Conservation (phyloP, 2,797 vertebrate species). For the Limnodromus scolopaceus region DNA sequence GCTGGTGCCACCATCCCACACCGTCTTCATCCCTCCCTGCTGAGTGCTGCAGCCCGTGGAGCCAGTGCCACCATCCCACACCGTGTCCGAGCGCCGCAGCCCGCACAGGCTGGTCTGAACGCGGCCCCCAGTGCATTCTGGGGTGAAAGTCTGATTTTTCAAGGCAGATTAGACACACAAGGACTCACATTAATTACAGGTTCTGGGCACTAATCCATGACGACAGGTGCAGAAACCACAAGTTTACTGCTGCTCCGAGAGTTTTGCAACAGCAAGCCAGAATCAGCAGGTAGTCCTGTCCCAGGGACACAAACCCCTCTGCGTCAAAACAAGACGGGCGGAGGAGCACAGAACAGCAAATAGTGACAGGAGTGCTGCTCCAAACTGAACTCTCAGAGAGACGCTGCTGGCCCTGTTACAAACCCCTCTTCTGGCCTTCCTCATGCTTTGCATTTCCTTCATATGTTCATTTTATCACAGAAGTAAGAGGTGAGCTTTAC, state of each 20-base stretch:
- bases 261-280: background rate
- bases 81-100: rapidly evolving
- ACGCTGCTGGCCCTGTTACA: background rate
- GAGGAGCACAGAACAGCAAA: background rate
- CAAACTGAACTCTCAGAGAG: background rate
- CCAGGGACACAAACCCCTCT: background rate
- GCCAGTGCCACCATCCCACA: rapidly evolving
- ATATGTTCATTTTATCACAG: background rate
- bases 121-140: conserved; percentile 26
- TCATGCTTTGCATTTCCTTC: background rate
- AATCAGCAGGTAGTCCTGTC: rapidly evolving
- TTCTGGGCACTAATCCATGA: conserved; percentile 68
- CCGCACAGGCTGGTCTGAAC: background rate
- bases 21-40: too few relatives aligned
- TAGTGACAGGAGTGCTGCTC: background rate
- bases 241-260: conserved; percentile 49
- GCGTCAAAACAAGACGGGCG: background rate
- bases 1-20: background rate
- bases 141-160: conserved; percentile 64
- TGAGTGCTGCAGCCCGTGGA: too few relatives aligned
- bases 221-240: conserved; percentile 70
- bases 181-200: conserved; percentile 57
- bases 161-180: conserved; percentile 75
- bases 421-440: background rate
- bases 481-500: background rate